Percentiles rank a stretch among this genome's conserved stretches.
These are phyloP conservation scores for Plecturocebus donacophilus DNA, from an alignment of 2,113 vertebrate species.

Conservation along the genomic window DNA sequence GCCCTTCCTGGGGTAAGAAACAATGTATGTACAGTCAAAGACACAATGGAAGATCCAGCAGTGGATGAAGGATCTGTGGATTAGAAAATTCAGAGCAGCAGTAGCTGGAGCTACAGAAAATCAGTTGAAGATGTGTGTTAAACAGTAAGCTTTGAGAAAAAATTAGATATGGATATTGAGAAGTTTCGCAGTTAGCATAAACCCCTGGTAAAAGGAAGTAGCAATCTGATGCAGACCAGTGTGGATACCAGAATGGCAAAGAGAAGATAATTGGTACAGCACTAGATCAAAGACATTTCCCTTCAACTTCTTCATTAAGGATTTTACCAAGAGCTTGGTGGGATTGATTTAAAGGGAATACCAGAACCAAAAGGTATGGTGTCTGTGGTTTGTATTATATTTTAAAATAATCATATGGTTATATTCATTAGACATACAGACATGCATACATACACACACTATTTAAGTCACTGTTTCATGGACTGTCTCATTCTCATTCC, in stretches of 20 bases:
- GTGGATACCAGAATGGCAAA: neutral
- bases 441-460: neutral
- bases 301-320: neutral
- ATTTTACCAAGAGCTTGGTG: neutral
- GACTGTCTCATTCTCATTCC: neutral
- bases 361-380: neutral
- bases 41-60: slow-evolving; percentile 16
- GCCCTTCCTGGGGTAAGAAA: neutral
- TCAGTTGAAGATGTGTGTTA: neutral
- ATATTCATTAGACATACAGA: neutral
- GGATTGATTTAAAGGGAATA: slow-evolving; percentile 7
- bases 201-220: slow-evolving; percentile 30
- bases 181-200: neutral
- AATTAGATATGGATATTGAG: neutral
- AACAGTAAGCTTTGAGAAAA: neutral
- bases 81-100: slow-evolving; percentile 23
- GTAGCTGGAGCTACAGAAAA: neutral
- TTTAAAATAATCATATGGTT: neutral
- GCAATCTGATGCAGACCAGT: neutral
- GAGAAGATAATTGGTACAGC: neutral
- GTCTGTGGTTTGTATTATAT: neutral
- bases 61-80: neutral
- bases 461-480: neutral
- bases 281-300: neutral
- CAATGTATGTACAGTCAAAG: neutral